These are phyloP conservation scores for Myrmophylax atrothorax DNA, from an alignment of 2,113 vertebrate genomes.

Conservation along the genomic window DNA sequence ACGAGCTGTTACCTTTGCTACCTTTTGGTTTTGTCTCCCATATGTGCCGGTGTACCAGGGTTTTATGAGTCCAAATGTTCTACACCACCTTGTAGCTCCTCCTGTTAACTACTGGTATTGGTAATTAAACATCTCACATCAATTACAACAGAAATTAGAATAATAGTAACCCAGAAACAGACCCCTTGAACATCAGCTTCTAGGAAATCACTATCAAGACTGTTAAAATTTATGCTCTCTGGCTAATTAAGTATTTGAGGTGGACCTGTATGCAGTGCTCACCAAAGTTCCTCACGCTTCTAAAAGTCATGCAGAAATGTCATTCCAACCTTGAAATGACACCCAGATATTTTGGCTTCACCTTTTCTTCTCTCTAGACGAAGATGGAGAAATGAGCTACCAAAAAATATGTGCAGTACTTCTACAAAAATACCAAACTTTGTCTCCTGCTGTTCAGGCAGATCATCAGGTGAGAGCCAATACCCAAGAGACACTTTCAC, in stretches of 20 bases:
- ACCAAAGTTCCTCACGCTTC: neutral
- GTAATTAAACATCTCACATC: neutral
- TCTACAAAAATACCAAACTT: neutral
- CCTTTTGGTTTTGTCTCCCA: neutral
- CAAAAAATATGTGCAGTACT: neutral
- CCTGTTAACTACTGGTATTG: neutral
- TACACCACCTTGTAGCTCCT: neutral
- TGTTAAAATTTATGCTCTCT: neutral
- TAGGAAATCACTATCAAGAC: neutral
- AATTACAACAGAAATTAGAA: neutral
- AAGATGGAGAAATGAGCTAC: neutral
- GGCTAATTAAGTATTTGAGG: neutral
- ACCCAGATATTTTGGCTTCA: neutral
- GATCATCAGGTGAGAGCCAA: neutral
- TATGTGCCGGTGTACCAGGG: accelerated
- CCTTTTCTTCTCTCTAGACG: neutral
- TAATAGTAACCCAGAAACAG: accelerated
- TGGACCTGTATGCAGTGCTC: accelerated
- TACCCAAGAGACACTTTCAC: neutral
- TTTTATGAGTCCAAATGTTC: neutral
- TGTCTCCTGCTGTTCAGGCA: neutral
- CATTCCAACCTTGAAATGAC: neutral
- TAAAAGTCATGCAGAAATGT: neutral
- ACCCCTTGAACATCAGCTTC: neutral
- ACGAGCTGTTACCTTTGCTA: neutral